phyloP scores from a whole-genome alignment of 2,888 invertebrate species.

The Helleia helle region DNA sequence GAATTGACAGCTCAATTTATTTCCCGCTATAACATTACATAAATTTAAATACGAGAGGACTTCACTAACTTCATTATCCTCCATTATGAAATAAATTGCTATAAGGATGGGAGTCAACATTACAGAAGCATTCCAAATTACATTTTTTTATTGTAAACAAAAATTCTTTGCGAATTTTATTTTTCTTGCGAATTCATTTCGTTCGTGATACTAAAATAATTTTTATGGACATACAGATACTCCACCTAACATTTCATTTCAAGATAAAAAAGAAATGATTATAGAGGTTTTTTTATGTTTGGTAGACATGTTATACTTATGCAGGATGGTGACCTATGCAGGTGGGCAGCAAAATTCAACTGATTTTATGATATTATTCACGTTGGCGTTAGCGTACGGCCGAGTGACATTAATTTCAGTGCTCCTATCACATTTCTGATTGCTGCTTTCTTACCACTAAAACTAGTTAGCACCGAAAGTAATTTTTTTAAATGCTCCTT shows the following conservation, averaged over 20 bases:
- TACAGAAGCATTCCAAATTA: constrained; percentile 1
- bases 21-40: background rate
- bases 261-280: background rate
- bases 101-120: constrained; percentile 3
- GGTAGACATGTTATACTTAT: too few relatives aligned
- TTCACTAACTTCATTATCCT: background rate
- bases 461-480: too few relatives aligned
- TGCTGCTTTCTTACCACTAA: too few relatives aligned
- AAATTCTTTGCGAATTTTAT: background rate
- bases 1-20: background rate
- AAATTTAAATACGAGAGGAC: background rate
- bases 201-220: background rate
- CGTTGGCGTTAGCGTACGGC: too few relatives aligned
- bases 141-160: background rate
- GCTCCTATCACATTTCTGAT: too few relatives aligned
- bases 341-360: too few relatives aligned
- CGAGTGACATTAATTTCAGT: too few relatives aligned
- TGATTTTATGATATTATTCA: too few relatives aligned
- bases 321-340: too few relatives aligned
- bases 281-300: background rate
- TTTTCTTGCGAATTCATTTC: background rate
- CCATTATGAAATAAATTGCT: constrained; percentile 4
- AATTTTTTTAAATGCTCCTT: too few relatives aligned
- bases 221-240: background rate
- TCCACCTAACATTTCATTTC: background rate